Evolutionary conservation across 2,797 vertebrate genomes (phyloP).

Genomic region (Cyclopterus lumpus): DNA sequence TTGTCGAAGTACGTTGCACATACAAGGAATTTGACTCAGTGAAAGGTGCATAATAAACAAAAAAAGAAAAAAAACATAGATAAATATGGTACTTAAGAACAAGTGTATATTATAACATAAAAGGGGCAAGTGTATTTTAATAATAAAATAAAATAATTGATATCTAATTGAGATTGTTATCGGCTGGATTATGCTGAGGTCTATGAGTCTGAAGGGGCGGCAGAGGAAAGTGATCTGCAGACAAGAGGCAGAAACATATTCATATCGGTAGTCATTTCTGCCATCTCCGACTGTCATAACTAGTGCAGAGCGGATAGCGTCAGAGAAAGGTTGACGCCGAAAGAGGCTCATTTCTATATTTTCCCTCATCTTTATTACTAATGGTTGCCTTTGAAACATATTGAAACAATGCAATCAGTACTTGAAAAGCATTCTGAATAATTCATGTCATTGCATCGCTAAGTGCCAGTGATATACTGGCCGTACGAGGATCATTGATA

Average conservation of each 20-base stretch:
- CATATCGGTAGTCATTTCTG: conserved; percentile 32
- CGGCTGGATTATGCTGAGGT: conserved; percentile 59
- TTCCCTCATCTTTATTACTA: conserved; percentile 41
- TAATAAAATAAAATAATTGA: conserved; percentile 1
- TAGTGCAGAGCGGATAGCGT: conserved; percentile 60
- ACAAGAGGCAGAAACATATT: conserved; percentile 56
- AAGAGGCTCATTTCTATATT: conserved; percentile 36
- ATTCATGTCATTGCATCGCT: conserved; percentile 49
- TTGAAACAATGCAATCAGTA: conserved; percentile 54
- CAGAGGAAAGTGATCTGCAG: conserved; percentile 53
- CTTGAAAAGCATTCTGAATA: conserved; percentile 49
- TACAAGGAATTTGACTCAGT: no score
- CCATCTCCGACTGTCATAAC: conserved; percentile 59
- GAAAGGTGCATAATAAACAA: no score
- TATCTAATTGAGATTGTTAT: conserved; percentile 62
- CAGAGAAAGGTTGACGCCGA: conserved; percentile 31
- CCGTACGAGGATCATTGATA: conserved; percentile 42
- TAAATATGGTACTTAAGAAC: no score
- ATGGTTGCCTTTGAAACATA: conserved; percentile 52
- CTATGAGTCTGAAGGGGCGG: conserved; percentile 42
- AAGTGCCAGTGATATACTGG: conserved; percentile 35
- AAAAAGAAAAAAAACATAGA: no score
- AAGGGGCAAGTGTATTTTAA: no score
- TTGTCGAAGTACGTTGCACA: no score
- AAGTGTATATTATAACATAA: no score